Evolutionary conservation across 2,797 vertebrate genomes (phyloP), one percentile per base, ranked within the genome.

Genomic region (Propithecus deckenii): DNA sequence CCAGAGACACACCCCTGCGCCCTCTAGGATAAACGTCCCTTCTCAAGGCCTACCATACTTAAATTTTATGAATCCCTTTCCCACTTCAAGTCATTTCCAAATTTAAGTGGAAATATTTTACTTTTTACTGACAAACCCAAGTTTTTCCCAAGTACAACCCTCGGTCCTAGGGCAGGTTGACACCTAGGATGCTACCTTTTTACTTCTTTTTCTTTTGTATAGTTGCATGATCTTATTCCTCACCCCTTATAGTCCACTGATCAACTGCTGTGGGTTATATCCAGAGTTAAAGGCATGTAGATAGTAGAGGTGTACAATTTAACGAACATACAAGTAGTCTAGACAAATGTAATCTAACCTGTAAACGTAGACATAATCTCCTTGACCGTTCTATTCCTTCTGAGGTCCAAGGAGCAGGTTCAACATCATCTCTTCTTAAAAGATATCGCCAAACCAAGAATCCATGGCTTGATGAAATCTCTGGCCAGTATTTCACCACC

Each of bases 401-500:
- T 14, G 99, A 99, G 9, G 99, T 99, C 99, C 99, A 99, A 5
- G 99, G 99, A 2, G 99, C 99, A 61, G 99, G 99, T 93, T 99
- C 99, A 95, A 98, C 86, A 61, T 99, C 99, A 90, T 99, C 99
- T 95, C 99, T 99, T 98, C 99, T 99, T 98, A 99, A 98, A 97
- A 99, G 99, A 97, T 99, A 99, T 63, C 99, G 99, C 99, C 99
- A 99, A 97, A 99, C 99, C 97, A 99, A 98, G 98, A 99, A 99
- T 12, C 99, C 99, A 95, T 99, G 99, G 96, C 99, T 99, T 92
- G 99, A 99, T 93, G 99, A 99, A 46, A 99, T 99, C 99, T 99
- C 99, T 57, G 99, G 99, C 99, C 99, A 99, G 95, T 99, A 99
- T 98, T 99, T 99, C 50, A 99, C 99, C 98, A 99, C 99, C 99